phyloP scores from a whole-genome alignment of 2,113 vertebrate species.

The Ailuropoda melanoleuca region DNA sequence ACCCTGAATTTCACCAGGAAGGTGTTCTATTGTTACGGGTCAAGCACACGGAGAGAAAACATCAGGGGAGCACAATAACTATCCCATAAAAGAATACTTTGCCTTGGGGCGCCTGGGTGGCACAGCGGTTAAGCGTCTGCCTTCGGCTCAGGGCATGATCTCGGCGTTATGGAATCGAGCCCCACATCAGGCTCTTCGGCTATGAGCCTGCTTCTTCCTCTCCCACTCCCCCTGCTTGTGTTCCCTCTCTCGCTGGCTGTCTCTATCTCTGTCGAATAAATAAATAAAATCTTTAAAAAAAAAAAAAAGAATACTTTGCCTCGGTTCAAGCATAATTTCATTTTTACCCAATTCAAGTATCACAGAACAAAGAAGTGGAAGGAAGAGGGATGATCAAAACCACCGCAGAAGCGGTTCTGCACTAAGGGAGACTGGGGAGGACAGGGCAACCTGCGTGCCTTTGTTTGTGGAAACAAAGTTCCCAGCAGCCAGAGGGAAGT shows the following conservation, averaged over 20 bases:
- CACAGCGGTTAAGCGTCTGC: too few relatives aligned
- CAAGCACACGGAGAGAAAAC: neutral
- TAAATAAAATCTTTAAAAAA: too few relatives aligned
- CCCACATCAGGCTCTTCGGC: too few relatives aligned
- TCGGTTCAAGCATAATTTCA: neutral
- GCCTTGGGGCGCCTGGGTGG: too few relatives aligned
- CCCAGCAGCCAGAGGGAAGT: neutral
- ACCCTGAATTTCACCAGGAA: neutral
- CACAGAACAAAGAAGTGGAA: neutral
- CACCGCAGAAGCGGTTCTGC: neutral
- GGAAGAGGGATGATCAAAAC: neutral
- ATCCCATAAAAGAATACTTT: neutral
- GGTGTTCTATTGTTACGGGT: neutral
- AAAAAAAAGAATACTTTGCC: neutral
- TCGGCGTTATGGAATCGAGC: too few relatives aligned
- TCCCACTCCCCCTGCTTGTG: too few relatives aligned
- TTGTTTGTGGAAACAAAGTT: neutral
- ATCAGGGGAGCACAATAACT: neutral
- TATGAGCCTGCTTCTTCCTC: too few relatives aligned
- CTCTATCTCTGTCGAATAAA: too few relatives aligned
- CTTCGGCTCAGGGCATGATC: too few relatives aligned
- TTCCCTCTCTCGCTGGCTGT: too few relatives aligned
- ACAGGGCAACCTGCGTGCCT: rapidly evolving
- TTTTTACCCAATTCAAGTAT: neutral
- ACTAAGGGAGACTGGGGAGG: neutral